Evolutionary conservation across 1,140 invertebrate genomes (phyloP), one percentile per base, ranked within the genome.

Genomic region (Saccostrea cuccullata): DNA sequence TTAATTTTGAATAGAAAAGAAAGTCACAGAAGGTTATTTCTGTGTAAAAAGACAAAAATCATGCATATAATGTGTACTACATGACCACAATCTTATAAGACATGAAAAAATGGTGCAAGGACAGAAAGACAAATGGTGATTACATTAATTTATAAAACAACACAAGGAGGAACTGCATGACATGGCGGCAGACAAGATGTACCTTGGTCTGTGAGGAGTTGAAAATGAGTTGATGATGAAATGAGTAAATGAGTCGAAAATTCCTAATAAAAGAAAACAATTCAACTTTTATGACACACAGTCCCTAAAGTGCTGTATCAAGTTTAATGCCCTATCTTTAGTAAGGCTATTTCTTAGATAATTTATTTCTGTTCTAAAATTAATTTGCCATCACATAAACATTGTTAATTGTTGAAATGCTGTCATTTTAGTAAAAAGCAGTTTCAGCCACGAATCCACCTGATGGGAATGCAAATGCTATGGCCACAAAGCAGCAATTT

Each of bases 261-360:
- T 17, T 64, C 58, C 58, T 64, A 64, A 64, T 64, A 64, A 64
- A 64, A 64, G 58, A 64, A 64, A 64, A 64, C n/a, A 64, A 64
- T 64, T 17, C 13, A 20, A n/a, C n/a, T 64, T 36, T 64, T n/a
- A 64, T 20, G 6, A 47, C 47, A 64, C 58, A 64, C n/a, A 20
- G 15, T 17, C 5, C 9, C 47, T 47, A 8, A 6, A 8, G 47
- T 47, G 6, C 47, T 47, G 47, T 47, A 47, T 47, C 2, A 6
- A 47, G 47, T 47, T 47, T 47, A 47, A 47, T 2, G 47, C 47
- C 5, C 47, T 47, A 47, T 47, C 47, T 47, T 47, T 9, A 47
- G 5, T 47, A 47, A 8, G 9, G 47, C 5, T 47, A 47, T 47
- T 5, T 47, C 6, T 47, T 9, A 47, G 5, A 47, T 47, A 47